phyloP scores from a whole-genome alignment of 2,888 invertebrate genomes.

The Xestia ashworthii region DNA sequence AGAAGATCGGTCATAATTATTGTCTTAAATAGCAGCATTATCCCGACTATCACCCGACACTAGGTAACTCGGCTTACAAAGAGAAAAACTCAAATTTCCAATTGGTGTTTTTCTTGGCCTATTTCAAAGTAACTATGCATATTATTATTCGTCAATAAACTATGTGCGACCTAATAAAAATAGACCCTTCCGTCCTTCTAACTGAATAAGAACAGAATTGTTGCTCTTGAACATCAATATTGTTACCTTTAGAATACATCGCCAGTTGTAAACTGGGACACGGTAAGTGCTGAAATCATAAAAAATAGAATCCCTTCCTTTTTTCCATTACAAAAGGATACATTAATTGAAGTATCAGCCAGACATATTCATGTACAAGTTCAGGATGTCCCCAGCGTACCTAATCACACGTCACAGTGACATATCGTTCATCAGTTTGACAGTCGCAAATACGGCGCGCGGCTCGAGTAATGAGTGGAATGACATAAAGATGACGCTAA shows the following conservation, averaged over 20 bases:
- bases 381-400: constrained; percentile 73
- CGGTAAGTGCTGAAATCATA: not conserved
- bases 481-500: constrained; percentile 86
- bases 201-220: not conserved
- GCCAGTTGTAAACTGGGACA: not conserved
- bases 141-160: not conserved
- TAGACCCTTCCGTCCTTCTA: not conserved
- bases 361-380: constrained; percentile 45
- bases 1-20: constrained; percentile 39
- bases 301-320: not conserved
- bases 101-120: no score
- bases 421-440: constrained; percentile 72
- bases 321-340: not conserved
- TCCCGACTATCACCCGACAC: not conserved
- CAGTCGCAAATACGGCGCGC: constrained; percentile 74
- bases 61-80: not conserved
- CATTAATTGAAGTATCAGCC: constrained; percentile 16
- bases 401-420: constrained; percentile 80
- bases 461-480: constrained; percentile 77
- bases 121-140: not conserved
- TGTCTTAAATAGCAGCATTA: constrained; percentile 13
- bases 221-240: not conserved
- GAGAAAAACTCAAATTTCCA: not conserved
- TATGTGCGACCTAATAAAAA: not conserved
- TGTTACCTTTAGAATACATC: not conserved